Conservation (phyloP, 2,797 vertebrate species). For the Sebastiscus albofasciatus region DNA sequence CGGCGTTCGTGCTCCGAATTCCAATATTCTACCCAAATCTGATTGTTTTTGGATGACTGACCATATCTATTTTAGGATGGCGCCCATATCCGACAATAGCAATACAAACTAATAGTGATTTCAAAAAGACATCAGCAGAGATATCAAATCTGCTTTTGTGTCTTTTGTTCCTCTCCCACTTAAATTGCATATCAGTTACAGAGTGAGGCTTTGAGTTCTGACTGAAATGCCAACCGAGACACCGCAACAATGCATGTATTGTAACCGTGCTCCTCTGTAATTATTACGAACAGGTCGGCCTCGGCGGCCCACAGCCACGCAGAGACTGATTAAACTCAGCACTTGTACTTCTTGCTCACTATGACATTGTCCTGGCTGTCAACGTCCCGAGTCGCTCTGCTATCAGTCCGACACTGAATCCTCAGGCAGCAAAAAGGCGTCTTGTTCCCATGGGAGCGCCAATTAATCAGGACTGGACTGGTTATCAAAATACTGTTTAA, state of each 20-base stretch:
- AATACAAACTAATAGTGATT: not conserved
- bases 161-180: not conserved
- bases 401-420: slow-evolving; percentile 47
- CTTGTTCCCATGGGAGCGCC: slow-evolving; percentile 46
- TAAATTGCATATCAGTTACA: slow-evolving; percentile 2
- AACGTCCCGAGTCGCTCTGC: slow-evolving; percentile 33
- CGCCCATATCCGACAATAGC: not conserved
- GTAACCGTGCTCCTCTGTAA: slow-evolving; percentile 42
- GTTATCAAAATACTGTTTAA: slow-evolving; percentile 58
- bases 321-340: slow-evolving; percentile 67
- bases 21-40: not conserved
- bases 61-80: not conserved
- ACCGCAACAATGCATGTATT: slow-evolving; percentile 16
- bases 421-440: slow-evolving; percentile 41
- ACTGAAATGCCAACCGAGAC: not conserved
- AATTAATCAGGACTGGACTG: slow-evolving; percentile 72
- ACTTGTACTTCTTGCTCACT: slow-evolving; percentile 56
- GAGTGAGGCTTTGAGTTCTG: not conserved
- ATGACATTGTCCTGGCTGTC: slow-evolving; percentile 56
- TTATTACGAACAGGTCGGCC: slow-evolving; percentile 19
- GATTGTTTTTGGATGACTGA: slow-evolving; percentile 16
- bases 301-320: slow-evolving; percentile 13
- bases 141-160: slow-evolving; percentile 1
- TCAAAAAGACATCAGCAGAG: not conserved
- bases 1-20: not conserved